A percentile compares a stretch with the other conserved stretches of the same genome.
These are phyloP conservation scores for Copsychus sechellarum DNA, from an alignment of 2,113 vertebrate species.

Conservation along the genomic window DNA sequence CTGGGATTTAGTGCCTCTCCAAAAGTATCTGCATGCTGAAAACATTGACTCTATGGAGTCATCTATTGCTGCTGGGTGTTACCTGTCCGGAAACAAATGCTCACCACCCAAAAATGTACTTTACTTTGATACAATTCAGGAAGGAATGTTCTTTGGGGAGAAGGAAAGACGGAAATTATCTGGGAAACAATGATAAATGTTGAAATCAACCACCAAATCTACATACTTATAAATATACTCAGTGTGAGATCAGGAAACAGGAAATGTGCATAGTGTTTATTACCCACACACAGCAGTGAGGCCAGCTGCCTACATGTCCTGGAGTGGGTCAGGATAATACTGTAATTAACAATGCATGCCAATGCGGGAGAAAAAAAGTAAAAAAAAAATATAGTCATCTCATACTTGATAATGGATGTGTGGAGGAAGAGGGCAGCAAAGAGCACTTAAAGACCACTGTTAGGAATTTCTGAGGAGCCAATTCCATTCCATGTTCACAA, in stretches of 20 bases:
- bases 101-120: conserved; percentile 33
- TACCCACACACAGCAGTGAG: not conserved
- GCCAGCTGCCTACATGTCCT: not conserved
- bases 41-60: not conserved
- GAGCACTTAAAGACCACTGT: not conserved
- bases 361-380: not conserved
- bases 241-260: conserved; percentile 52
- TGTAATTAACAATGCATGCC: not conserved
- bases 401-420: not conserved
- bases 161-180: conserved; percentile 20
- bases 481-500: not conserved
- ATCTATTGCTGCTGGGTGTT: conserved; percentile 38
- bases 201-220: conserved; percentile 40
- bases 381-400: not conserved
- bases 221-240: conserved; percentile 1
- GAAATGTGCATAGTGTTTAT: conserved; percentile 46
- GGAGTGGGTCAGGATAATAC: not conserved
- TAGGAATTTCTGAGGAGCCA: not conserved
- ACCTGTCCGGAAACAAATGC: conserved; percentile 34
- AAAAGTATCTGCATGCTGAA: conserved; percentile 14
- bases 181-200: conserved; percentile 44
- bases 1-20: not conserved
- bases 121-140: conserved; percentile 40
- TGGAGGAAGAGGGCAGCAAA: not conserved
- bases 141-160: conserved; percentile 20